Percentiles rank a stretch among this genome's conserved stretches.
Evolutionary conservation across 92 coral and sea anemone genomes (phyloP).

Genomic region (Bergia puertoricense): DNA sequence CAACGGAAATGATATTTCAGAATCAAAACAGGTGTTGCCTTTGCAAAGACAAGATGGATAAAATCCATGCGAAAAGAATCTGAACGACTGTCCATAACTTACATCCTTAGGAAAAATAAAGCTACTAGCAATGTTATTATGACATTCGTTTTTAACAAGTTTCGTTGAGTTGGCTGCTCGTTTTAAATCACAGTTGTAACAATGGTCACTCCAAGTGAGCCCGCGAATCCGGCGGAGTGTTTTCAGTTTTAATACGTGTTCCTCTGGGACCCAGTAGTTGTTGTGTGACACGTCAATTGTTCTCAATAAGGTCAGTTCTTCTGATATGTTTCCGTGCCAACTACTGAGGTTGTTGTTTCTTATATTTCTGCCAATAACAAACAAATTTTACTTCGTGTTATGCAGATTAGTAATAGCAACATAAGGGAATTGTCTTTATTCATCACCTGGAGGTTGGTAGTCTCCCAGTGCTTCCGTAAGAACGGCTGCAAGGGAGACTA

Average conservation of each 20-base stretch:
- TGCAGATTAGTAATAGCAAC: neutral
- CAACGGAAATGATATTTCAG: slow-evolving; percentile 32
- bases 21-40: slow-evolving; percentile 37
- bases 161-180: slow-evolving; percentile 48
- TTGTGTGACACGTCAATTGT: slow-evolving; percentile 60
- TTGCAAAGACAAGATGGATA: slow-evolving; percentile 56
- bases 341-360: slow-evolving; percentile 44
- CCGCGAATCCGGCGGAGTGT: slow-evolving; percentile 57
- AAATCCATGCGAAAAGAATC: slow-evolving; percentile 55
- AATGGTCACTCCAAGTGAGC: slow-evolving; percentile 57
- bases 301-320: slow-evolving; percentile 37
- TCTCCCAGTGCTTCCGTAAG: no score
- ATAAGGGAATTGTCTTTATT: no score
- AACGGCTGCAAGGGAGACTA: no score
- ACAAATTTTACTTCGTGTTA: neutral
- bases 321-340: slow-evolving; percentile 59
- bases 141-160: neutral
- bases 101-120: slow-evolving; percentile 16
- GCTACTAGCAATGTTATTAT: neutral
- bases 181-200: slow-evolving; percentile 51
- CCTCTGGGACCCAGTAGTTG: slow-evolving; percentile 48
- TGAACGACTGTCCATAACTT: slow-evolving; percentile 26
- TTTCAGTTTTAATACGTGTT: slow-evolving; percentile 47
- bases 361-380: neutral
- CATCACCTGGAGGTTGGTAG: no score